phyloP scores from a whole-genome alignment of 2,888 invertebrate genomes.

The Gisinianus flammeolus region DNA sequence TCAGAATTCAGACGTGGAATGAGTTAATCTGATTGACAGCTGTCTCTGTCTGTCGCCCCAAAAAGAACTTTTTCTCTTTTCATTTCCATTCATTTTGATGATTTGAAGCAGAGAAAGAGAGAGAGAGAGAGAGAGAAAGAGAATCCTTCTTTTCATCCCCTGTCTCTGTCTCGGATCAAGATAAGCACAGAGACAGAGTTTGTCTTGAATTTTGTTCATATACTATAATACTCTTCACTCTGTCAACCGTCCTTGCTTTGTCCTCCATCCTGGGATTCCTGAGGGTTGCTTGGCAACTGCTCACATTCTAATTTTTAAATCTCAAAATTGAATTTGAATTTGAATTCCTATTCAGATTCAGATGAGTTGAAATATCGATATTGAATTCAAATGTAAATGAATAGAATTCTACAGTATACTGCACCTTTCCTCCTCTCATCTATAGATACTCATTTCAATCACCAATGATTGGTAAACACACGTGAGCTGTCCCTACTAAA shows the following conservation, averaged over 20 bases:
- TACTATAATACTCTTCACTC: no score
- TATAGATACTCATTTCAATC: no score
- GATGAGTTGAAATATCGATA: no score
- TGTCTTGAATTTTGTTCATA: not conserved
- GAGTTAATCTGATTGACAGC: constrained; percentile 44
- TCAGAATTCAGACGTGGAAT: constrained; percentile 24
- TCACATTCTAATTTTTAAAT: no score
- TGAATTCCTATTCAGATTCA: no score
- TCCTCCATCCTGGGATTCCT: not conserved
- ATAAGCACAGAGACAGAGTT: not conserved
- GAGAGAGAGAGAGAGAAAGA: not conserved
- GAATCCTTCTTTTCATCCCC: constrained; percentile 9
- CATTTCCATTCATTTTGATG: constrained; percentile 28
- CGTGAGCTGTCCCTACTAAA: no score
- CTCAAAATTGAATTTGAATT: no score
- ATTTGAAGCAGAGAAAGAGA: not conserved
- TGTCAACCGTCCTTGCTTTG: not conserved
- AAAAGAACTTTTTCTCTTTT: not conserved
- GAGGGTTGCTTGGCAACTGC: no score
- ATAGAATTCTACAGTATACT: no score
- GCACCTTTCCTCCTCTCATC: no score
- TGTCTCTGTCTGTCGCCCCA: constrained; percentile 32
- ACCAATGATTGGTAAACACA: no score
- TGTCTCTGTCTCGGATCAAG: not conserved
- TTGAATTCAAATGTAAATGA: no score